Conservation (phyloP, 2,888 invertebrate genomes). For the Drosophila conformis region DNA sequence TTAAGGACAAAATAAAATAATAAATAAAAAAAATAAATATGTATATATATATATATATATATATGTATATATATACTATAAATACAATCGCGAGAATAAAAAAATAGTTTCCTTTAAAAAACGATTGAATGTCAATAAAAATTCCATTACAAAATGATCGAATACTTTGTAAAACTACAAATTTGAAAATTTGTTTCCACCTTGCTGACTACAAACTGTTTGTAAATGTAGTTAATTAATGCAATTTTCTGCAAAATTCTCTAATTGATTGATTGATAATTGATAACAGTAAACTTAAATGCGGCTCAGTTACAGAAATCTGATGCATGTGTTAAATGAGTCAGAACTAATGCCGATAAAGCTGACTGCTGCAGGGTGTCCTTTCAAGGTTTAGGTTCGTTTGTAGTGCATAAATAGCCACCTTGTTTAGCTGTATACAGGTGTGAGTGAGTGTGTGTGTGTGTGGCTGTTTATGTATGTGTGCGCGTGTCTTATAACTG, state of each 20-base stretch:
- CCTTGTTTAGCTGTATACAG: constrained; percentile 42
- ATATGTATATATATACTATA: too few relatives aligned
- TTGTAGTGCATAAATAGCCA: constrained; percentile 61
- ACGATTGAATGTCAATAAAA: not conserved
- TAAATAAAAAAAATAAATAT: not conserved
- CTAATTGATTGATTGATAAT: not conserved
- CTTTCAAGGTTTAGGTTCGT: constrained; percentile 31
- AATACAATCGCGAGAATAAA: not conserved
- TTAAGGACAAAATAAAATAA: not conserved
- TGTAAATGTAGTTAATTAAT: not conserved
- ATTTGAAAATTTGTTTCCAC: not conserved
- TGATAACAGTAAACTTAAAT: not conserved
- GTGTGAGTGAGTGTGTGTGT: not conserved
- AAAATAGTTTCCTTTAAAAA: not conserved
- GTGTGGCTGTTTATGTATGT: not conserved
- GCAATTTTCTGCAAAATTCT: not conserved
- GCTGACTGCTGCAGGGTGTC: constrained; percentile 17
- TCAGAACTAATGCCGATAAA: constrained; percentile 4
- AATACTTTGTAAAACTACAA: not conserved
- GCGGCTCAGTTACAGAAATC: not conserved
- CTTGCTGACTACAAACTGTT: not conserved
- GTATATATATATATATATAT: too few relatives aligned
- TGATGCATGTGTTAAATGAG: not conserved
- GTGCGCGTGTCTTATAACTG: constrained; percentile 41
- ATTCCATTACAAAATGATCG: not conserved